Percentiles rank a stretch among this genome's conserved stretches.
These are phyloP conservation scores for Auanema sp. DNA, from an alignment of 2,888 invertebrate species.

Conservation along the genomic window DNA sequence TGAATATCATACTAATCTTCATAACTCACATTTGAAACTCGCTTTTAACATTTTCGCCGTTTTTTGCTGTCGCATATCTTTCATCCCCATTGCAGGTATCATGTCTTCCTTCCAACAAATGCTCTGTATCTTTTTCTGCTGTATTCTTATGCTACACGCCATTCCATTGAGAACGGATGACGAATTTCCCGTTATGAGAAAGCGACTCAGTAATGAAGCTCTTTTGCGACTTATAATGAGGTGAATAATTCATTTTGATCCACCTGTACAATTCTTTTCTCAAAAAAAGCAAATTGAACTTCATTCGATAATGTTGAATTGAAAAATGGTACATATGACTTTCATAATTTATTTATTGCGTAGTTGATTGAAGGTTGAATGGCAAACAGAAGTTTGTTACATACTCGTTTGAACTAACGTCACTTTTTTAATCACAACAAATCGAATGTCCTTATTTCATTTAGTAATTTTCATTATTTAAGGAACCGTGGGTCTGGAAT, in stretches of 20 bases:
- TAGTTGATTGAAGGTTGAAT: no score
- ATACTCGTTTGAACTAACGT: not conserved
- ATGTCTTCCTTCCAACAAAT: constrained; percentile 11
- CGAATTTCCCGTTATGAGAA: constrained; percentile 24
- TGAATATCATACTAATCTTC: no score
- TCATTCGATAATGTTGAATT: not conserved
- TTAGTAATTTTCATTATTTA: constrained; percentile 2
- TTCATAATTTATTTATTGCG: no score
- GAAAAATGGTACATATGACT: no score
- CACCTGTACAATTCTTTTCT: not conserved
- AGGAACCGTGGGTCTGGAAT: constrained; percentile 27
- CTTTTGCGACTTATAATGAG: constrained; percentile 42
- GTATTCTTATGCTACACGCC: constrained; percentile 21
- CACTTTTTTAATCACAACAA: constrained; percentile 1
- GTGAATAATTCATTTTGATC: constrained; percentile 15
- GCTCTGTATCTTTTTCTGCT: constrained; percentile 14
- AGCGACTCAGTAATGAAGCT: constrained; percentile 40
- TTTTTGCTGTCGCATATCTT: constrained; percentile 22
- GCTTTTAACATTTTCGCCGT: not conserved
- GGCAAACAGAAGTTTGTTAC: no score
- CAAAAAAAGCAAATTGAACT: not conserved
- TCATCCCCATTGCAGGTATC: constrained; percentile 18
- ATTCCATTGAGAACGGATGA: constrained; percentile 25
- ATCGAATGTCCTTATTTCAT: not conserved
- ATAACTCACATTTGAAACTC: no score